Conservation (phyloP, 2,113 vertebrate species). For the Herpetotheres cachinnans region DNA sequence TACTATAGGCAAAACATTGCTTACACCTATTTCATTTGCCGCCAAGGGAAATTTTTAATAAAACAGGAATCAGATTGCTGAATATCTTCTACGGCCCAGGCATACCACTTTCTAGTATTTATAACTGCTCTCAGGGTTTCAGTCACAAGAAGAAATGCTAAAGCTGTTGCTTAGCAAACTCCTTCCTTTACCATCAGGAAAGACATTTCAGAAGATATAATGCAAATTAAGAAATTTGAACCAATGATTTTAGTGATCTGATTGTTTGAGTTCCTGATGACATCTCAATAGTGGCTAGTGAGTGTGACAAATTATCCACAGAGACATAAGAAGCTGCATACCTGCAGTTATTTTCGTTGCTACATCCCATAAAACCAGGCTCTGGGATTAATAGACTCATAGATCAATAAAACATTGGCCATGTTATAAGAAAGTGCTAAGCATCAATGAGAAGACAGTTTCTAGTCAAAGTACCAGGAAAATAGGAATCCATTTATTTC, state of each 20-base stretch:
- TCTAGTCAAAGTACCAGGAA: not conserved
- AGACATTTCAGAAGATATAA: not conserved
- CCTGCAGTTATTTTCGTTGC: not conserved
- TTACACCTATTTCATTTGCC: not conserved
- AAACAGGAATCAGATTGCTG: not conserved
- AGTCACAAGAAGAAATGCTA: not conserved
- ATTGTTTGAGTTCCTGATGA: not conserved
- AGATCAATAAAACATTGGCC: not conserved
- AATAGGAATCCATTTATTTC: not conserved
- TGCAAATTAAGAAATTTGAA: not conserved
- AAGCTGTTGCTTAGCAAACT: slow-evolving; percentile 35
- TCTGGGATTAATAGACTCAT: not conserved
- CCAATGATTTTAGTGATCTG: not conserved
- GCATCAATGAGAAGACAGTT: not conserved
- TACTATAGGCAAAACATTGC: slow-evolving; percentile 5
- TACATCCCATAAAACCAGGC: not conserved
- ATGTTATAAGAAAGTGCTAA: not conserved
- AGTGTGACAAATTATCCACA: not conserved
- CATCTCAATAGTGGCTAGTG: not conserved
- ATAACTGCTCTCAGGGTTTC: not conserved
- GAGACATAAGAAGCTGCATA: not conserved
- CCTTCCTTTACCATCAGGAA: not conserved
- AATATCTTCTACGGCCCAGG: not conserved
- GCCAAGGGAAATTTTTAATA: not conserved
- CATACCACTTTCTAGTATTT: not conserved